These are phyloP conservation scores for Chloroclystis v-ata DNA, from an alignment of 2,888 invertebrate genomes.

Conservation along the genomic window DNA sequence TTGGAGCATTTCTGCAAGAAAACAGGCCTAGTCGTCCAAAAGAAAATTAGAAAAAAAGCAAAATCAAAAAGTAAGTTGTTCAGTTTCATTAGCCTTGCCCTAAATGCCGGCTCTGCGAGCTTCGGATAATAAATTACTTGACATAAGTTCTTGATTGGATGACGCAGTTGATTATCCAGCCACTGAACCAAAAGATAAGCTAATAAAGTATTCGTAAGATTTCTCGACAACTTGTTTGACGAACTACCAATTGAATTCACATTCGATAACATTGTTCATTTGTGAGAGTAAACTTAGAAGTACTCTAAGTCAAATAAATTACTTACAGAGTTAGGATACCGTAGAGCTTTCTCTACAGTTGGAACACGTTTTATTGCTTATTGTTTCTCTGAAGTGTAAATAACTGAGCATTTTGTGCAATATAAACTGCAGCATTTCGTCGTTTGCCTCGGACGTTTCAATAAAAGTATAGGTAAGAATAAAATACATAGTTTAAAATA, in stretches of 20 bases:
- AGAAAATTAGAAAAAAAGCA: slow-evolving; percentile 72
- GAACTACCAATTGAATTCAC: slow-evolving; percentile 12
- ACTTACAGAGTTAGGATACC: not conserved
- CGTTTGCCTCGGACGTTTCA: slow-evolving; percentile 1
- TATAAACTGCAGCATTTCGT: not conserved
- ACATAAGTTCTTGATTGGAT: slow-evolving; percentile 29
- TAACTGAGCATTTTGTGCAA: not conserved
- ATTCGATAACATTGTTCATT: slow-evolving; percentile 1
- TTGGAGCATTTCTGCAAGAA: slow-evolving; percentile 85
- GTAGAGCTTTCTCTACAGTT: not conserved
- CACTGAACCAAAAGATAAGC: slow-evolving; percentile 18
- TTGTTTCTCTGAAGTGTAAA: slow-evolving; percentile 1
- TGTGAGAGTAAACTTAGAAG: slow-evolving; percentile 1
- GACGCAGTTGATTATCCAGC: slow-evolving; percentile 24
- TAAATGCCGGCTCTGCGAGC: slow-evolving; percentile 15
- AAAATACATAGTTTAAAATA: too few relatives aligned
- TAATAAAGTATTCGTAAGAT: slow-evolving; percentile 18
- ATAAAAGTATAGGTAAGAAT: too few relatives aligned
- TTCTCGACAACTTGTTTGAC: slow-evolving; percentile 10
- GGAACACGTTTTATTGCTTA: slow-evolving; percentile 2
- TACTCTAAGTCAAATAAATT: not conserved
- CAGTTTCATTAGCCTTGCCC: slow-evolving; percentile 24
- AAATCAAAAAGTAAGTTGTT: slow-evolving; percentile 71
- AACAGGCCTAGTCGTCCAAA: slow-evolving; percentile 83
- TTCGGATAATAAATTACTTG: slow-evolving; percentile 26